These are phyloP conservation scores for Thinocorus orbignyianus DNA, from an alignment of 2,113 vertebrate species.

Conservation along the genomic window DNA sequence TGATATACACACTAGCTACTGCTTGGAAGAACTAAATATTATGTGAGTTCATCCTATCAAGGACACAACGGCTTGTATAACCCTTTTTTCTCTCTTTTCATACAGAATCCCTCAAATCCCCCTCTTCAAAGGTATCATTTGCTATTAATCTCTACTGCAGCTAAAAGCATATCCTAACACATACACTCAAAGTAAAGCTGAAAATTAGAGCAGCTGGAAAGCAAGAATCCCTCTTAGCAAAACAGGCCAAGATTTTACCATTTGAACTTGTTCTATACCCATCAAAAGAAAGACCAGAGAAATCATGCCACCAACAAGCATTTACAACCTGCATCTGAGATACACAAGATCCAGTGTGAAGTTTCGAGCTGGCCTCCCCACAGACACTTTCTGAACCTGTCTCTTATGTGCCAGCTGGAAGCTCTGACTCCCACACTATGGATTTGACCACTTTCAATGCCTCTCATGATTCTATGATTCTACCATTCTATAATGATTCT, in stretches of 20 bases:
- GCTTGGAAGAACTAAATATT: background rate
- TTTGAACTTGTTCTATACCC: background rate
- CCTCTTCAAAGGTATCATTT: slow-evolving; percentile 25
- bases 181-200: background rate
- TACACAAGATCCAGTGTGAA: background rate
- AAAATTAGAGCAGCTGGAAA: slow-evolving; percentile 5
- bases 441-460: background rate
- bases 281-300: background rate
- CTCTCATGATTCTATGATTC: background rate
- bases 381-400: background rate
- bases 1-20: background rate
- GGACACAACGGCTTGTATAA: slow-evolving; percentile 1
- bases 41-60: background rate
- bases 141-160: slow-evolving; percentile 36
- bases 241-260: background rate
- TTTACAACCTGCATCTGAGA: background rate
- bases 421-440: rapidly evolving
- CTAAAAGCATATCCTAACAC: background rate
- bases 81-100: slow-evolving; percentile 34
- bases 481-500: too few species aligned
- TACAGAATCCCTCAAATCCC: slow-evolving; percentile 43
- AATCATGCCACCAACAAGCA: background rate
- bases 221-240: background rate
- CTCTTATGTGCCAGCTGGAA: background rate
- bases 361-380: background rate